Percentiles rank a stretch among this genome's conserved stretches.
Evolutionary conservation across 2,888 invertebrate genomes (phyloP).

Genomic region (Drosophila lutescens): DNA sequence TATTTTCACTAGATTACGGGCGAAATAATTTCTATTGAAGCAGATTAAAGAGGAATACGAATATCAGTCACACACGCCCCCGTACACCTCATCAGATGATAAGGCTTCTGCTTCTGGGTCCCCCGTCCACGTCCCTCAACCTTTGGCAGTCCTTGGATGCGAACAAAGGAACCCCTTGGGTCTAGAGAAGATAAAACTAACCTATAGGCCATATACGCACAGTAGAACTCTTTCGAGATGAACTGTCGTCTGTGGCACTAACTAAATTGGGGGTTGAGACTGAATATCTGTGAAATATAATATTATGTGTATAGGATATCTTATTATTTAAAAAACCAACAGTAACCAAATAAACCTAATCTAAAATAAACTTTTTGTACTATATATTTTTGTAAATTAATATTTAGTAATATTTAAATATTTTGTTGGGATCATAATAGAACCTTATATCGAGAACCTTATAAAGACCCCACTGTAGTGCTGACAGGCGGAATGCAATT

Average conservation of each 20-base stretch:
- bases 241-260: background rate
- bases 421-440: no score
- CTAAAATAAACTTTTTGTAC: no score
- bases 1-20: constrained; percentile 22
- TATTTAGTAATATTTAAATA: no score
- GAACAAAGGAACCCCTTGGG: constrained; percentile 28
- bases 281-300: no score
- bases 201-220: background rate
- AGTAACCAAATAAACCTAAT: no score
- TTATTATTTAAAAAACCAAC: no score
- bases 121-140: constrained; percentile 18
- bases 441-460: no score
- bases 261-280: no score
- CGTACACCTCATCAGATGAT: constrained; percentile 17
- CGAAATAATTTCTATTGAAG: constrained; percentile 29
- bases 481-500: constrained; percentile 34
- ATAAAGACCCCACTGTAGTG: constrained; percentile 8
- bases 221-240: background rate
- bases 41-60: constrained; percentile 17
- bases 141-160: constrained; percentile 25
- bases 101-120: constrained; percentile 10
- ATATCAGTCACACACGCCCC: constrained; percentile 26
- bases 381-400: no score
- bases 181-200: constrained; percentile 16
- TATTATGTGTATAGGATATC: no score